Evolutionary conservation across 2,113 vertebrate species (phyloP), one percentile per base, ranked within the genome.

Genomic region (Tenebrosternarchus preto): DNA sequence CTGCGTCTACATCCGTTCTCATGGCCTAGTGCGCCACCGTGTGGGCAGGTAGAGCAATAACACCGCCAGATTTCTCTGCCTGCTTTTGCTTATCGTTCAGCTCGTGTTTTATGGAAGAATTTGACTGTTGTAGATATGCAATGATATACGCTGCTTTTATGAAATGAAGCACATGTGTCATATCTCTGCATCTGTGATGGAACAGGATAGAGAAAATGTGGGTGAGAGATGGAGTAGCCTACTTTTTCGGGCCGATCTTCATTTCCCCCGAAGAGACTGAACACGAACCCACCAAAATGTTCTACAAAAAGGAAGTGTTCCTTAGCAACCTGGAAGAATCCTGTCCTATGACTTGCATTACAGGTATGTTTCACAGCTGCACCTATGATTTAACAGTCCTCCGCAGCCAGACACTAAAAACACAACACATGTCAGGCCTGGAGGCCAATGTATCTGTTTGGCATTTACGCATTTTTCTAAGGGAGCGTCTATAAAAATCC

Each of bases 271-370:
- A 99, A 86, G 98, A 99, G 89, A 99, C 98, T 0, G 97, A 98
- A 78, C 98, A 99, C 55, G 98, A 99, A 68, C 98, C 98, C 77
- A 99, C 98, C 39, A 99, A 99, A 91, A 99, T 99, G 98, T 99
- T 99, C 88, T 99, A 99, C 88, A 98, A 98, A 88, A 99, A 98
- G 86, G 98, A 99, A 93, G 95, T 99, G 80, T 99, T 99, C 91
- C 92, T 99, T 27, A 99, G 97, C 90, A 99, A 98, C 89, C 87
- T 99, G 73, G 98, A 99, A 87, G 98, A 99, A 90, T 93, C 96
- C 43, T 99, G 96, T 81, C 96, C 97, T 0, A 98, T 99, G 97
- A 95, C 94, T 67, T 99, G 97, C 87, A 95, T 99, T 88, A 93
- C 97, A 82, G 97, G 98, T 99, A 93, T 4, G 29, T 24, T 59